Base-by-base conservation (phyloP, 2,797 vertebrate species). In the Sebastes iracundus region DNA sequence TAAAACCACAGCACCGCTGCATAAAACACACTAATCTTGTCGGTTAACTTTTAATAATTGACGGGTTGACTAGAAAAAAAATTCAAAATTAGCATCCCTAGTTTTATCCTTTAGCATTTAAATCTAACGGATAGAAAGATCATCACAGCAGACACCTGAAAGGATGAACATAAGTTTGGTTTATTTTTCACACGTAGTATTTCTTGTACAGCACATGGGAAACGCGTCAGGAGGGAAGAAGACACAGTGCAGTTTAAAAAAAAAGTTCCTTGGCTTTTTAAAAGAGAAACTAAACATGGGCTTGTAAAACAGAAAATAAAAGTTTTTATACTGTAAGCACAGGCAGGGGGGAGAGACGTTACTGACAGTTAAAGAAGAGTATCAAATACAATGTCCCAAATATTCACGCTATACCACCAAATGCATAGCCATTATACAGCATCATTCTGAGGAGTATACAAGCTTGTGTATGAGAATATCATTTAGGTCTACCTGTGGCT, bases 101-200 rank as follows among this genome's bases (percentile, higher is more conserved):
- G 12, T 38, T 38, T 38, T 38, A 38, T 38, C 35, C 35, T 42
- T 7, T 18, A 46, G 42, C 42, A 46, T 52, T 28, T 61, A 59
- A 72, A 27, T 49, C 27, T 60, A 20, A 42, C 38, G 14, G 5
- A 42, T 42, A 16, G 23, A 79, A 84, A 73, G 42, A 89, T 4
- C 0, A 1, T 82, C 38, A 35, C 82, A 35, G 52, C n/a, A 80
- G 82, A 85, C 67, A 46, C 78, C 28, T 88, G 60, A 92, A 95
- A 95, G 93, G 92, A 93, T 94, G 91, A 94, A 88, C 94, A 95
- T 93, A 92, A 91, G 90, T 93, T 93, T 93, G 91, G 90, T 95
- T 94, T 93, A 94, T 94, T 95, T 92, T 87, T 89, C 90, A 94
- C 93, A 93, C 87, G 89, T 85, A 94, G 88, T 90, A 90, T 95